Conservation (phyloP, 2,888 invertebrate species). For the Lasioglossum oenotherae region DNA sequence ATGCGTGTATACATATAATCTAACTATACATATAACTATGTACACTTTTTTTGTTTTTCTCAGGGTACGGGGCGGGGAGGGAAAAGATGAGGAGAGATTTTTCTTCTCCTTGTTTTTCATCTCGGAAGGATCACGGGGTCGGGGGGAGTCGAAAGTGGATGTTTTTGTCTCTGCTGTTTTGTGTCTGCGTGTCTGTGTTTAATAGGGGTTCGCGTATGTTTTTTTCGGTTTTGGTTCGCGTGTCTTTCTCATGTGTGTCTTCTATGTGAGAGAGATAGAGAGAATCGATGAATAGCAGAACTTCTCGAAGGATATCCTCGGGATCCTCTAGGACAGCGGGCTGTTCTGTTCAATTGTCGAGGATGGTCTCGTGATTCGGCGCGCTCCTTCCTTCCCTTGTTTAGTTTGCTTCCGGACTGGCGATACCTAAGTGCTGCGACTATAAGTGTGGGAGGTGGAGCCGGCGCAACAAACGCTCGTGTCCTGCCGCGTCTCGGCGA, state of each 20-base stretch:
- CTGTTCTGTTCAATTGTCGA: constrained; percentile 32
- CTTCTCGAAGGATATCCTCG: constrained; percentile 19
- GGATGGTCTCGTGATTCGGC: constrained; percentile 54
- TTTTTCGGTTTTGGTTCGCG: background rate
- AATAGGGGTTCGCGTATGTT: background rate
- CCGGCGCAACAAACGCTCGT: constrained; percentile 64
- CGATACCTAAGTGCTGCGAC: constrained; percentile 70
- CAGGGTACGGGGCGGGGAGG: constrained; percentile 41
- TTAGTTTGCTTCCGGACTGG: constrained; percentile 54
- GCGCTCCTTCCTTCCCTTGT: constrained; percentile 42
- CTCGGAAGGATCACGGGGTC: constrained; percentile 16
- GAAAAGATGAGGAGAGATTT: background rate
- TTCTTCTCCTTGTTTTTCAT: constrained; percentile 17
- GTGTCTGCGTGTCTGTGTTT: background rate
- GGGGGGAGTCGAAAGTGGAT: constrained; percentile 17
- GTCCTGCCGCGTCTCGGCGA: constrained; percentile 46
- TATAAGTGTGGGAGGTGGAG: constrained; percentile 60
- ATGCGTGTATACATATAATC: constrained; percentile 77
- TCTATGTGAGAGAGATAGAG: constrained; percentile 14
- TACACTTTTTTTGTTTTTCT: constrained; percentile 76
- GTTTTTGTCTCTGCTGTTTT: constrained; percentile 14
- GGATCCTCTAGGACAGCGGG: constrained; percentile 38
- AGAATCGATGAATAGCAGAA: constrained; percentile 36
- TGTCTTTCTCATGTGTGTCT: constrained; percentile 10
- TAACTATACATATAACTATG: constrained; percentile 84